phyloP scores from a whole-genome alignment of 2,113 vertebrate species.

The Lanius ludovicianus region DNA sequence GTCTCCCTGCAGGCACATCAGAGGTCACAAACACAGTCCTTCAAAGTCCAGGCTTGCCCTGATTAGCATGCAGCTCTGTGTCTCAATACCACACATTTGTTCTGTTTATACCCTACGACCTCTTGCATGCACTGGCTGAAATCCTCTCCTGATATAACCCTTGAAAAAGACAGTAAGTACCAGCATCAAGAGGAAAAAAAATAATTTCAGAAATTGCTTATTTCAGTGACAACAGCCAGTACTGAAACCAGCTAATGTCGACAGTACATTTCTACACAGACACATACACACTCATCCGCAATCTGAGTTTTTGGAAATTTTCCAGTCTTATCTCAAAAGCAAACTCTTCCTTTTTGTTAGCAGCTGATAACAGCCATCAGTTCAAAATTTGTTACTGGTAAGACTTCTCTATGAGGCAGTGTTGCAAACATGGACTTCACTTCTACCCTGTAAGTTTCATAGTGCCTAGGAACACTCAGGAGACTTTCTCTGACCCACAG shows the following conservation, averaged over 20 bases:
- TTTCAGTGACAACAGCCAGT: not conserved
- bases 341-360: not conserved
- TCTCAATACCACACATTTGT: not conserved
- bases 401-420: rapidly evolving
- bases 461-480: not conserved
- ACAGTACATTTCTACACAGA: rapidly evolving
- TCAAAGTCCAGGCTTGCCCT: not conserved
- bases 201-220: not conserved
- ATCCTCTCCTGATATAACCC: not conserved
- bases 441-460: not conserved
- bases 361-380: not conserved
- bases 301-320: not conserved
- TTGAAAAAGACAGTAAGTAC: not conserved
- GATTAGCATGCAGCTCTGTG: not conserved
- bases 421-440: not conserved
- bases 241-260: not conserved
- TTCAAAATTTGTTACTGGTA: not conserved
- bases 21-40: not conserved
- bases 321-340: not conserved
- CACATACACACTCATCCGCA: not conserved
- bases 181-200: not conserved
- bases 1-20: not conserved
- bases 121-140: not conserved
- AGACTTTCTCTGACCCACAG: not conserved
- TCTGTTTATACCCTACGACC: not conserved